Evolutionary conservation across 1,140 invertebrate species (phyloP).

Genomic region (Bombus polaris): DNA sequence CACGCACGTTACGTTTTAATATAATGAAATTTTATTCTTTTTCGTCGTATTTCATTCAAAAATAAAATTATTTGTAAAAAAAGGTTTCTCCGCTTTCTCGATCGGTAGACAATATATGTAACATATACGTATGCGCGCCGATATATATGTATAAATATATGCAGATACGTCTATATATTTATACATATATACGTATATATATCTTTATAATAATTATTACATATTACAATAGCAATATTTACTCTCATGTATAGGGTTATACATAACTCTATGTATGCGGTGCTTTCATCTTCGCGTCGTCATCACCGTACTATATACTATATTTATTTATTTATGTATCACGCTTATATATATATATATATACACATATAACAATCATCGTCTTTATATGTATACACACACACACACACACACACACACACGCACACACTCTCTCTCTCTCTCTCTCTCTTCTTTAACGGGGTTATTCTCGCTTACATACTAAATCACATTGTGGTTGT

Average conservation of each 20-base stretch:
- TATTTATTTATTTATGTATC: conserved; percentile 16
- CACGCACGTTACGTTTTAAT: conserved; percentile 67
- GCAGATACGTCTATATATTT: conserved; percentile 60
- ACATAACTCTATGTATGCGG: conserved; percentile 58
- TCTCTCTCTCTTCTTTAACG: conserved; percentile 64
- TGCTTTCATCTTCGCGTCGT: conserved; percentile 40
- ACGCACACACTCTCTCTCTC: too few relatives aligned
- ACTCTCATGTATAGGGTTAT: conserved; percentile 64
- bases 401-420: conserved; percentile 2
- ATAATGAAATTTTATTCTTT: conserved; percentile 79
- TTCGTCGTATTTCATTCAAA: conserved; percentile 81
- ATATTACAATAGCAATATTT: conserved; percentile 70
- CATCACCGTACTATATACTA: conserved; percentile 42
- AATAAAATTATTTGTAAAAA: conserved; percentile 83
- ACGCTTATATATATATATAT: background rate
- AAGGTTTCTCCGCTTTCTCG: conserved; percentile 76
- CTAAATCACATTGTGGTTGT: conserved; percentile 81
- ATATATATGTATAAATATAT: conserved; percentile 53
- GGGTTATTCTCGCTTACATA: conserved; percentile 77
- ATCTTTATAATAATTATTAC: conserved; percentile 67
- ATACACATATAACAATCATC: conserved; percentile 33
- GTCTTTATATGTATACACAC: background rate
- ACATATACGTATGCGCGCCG: conserved; percentile 65
- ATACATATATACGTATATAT: conserved; percentile 65
- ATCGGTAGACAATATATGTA: conserved; percentile 70